Conservation (phyloP, 2,888 invertebrate genomes). For the Leptopilina syphax region DNA sequence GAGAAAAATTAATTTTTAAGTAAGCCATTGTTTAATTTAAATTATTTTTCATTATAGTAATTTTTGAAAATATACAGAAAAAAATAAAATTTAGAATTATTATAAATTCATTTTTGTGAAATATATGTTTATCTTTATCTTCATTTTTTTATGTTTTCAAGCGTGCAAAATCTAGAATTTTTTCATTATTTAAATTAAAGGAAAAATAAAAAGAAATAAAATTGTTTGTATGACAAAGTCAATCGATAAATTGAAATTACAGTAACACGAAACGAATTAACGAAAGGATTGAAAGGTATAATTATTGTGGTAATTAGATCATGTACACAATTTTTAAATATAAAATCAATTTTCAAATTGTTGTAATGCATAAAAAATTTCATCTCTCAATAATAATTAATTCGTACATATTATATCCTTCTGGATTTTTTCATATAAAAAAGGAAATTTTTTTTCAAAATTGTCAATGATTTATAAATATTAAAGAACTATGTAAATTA, state of each 20-base stretch:
- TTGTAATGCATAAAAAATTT: not conserved
- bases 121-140: too few species aligned
- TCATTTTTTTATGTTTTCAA: too few species aligned
- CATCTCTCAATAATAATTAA: not conserved
- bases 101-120: too few species aligned
- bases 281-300: not conserved
- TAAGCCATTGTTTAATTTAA: too few species aligned
- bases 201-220: not conserved
- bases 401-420: not conserved
- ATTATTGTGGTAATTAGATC: conserved; percentile 26
- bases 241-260: conserved; percentile 12
- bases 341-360: conserved; percentile 5
- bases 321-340: conserved; percentile 16
- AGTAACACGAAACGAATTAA: not conserved
- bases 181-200: not conserved
- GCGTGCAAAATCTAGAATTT: not conserved
- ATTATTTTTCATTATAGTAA: too few species aligned
- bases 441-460: too few species aligned
- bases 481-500: conserved; percentile 2
- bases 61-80: too few species aligned
- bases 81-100: too few species aligned
- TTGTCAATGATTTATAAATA: not conserved
- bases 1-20: too few species aligned
- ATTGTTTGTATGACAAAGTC: not conserved
- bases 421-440: not conserved